These are phyloP conservation scores for Caenorhabditis angaria DNA, from an alignment of 2,888 invertebrate species.

Conservation along the genomic window DNA sequence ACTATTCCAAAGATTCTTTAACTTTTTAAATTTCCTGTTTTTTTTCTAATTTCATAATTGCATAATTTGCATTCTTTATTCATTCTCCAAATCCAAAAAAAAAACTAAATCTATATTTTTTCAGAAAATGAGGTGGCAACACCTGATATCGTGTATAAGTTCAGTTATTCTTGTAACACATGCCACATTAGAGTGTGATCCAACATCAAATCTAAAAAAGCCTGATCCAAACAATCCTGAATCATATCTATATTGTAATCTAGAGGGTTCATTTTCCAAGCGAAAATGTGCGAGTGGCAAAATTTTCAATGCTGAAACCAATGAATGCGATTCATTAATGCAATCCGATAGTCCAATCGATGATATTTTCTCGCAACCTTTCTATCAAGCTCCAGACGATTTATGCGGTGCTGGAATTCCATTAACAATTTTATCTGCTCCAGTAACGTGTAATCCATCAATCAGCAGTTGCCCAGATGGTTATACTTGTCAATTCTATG, in stretches of 20 bases:
- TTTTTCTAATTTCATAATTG: too few species aligned
- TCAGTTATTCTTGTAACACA: constrained; percentile 10
- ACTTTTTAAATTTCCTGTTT: too few species aligned
- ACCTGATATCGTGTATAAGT: not conserved
- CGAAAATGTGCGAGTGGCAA: constrained; percentile 66
- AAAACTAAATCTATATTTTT: not conserved
- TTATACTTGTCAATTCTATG: constrained; percentile 68
- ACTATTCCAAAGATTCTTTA: too few species aligned
- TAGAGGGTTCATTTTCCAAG: constrained; percentile 68
- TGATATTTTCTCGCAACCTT: constrained; percentile 65
- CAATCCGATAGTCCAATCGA: constrained; percentile 50
- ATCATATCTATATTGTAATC: constrained; percentile 68
- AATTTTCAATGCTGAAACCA: constrained; percentile 58
- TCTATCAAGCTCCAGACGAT: constrained; percentile 71
- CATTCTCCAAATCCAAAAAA: too few species aligned
- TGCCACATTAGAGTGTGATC: constrained; percentile 56
- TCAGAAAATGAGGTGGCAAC: constrained; percentile 5
- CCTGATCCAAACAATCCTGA: constrained; percentile 61
- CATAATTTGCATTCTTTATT: too few species aligned
- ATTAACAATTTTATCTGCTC: constrained; percentile 68
- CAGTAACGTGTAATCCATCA: constrained; percentile 69
- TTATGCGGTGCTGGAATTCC: constrained; percentile 69
- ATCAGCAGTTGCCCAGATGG: constrained; percentile 71
- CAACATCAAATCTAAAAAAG: constrained; percentile 58
- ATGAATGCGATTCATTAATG: constrained; percentile 57